Evolutionary conservation across 2,888 invertebrate species (phyloP).

Genomic region (Diarsia rubi): DNA sequence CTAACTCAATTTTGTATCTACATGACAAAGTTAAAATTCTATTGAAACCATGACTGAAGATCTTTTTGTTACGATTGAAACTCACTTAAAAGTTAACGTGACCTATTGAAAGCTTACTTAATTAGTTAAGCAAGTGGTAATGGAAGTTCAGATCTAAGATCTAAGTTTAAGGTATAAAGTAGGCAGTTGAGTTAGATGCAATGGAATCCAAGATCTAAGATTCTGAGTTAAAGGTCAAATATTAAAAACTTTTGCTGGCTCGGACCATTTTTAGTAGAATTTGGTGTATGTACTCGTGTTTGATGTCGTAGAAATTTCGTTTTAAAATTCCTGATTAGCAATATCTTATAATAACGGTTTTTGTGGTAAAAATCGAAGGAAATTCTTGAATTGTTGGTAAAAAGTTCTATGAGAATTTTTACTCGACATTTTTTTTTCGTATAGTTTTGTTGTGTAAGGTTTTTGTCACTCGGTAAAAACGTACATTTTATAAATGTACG

Average conservation of each 20-base stretch:
- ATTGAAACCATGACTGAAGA: background rate
- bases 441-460: background rate
- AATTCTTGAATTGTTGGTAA: background rate
- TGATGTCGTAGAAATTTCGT: slow-evolving; percentile 68
- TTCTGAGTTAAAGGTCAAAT: background rate
- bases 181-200: background rate
- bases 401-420: slow-evolving; percentile 50
- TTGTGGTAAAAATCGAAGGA: slow-evolving; percentile 76
- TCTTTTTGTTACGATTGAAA: background rate
- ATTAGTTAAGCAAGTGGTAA: background rate
- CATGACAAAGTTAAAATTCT: background rate
- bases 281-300: slow-evolving; percentile 71
- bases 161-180: background rate
- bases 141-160: background rate
- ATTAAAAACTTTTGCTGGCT: slow-evolving; percentile 63
- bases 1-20: background rate
- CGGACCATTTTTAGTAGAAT: slow-evolving; percentile 67
- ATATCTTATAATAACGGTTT: slow-evolving; percentile 78
- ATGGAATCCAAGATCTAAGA: background rate
- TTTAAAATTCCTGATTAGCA: slow-evolving; percentile 74
- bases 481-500: slow-evolving; percentile 62
- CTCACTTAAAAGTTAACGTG: background rate
- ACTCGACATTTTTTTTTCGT: slow-evolving; percentile 13
- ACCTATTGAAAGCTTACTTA: background rate
- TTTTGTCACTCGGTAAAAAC: slow-evolving; percentile 38